phyloP scores from a whole-genome alignment of 2,888 invertebrate genomes.

The Crematogaster levior region DNA sequence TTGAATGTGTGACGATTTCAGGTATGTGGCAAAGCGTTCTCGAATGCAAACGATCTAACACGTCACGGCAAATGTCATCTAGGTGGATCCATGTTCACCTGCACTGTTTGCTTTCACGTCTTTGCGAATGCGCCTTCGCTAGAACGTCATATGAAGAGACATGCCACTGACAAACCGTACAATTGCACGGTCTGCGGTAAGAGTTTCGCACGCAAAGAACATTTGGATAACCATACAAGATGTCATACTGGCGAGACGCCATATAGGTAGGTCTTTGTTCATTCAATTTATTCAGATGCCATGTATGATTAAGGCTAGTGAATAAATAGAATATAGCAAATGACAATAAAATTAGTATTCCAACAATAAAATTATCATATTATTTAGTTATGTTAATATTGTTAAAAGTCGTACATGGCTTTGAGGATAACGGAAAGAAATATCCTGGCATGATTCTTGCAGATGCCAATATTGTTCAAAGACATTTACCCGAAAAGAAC shows the following conservation, averaged over 20 bases:
- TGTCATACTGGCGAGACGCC: conserved; percentile 95
- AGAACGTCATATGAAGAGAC: conserved; percentile 93
- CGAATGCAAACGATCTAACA: conserved; percentile 92
- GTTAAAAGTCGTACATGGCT: not conserved
- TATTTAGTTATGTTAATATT: conserved; percentile 14
- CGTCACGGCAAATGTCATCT: conserved; percentile 94
- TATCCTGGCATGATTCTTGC: conserved; percentile 53
- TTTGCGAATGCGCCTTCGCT: conserved; percentile 89
- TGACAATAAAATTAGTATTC: not conserved
- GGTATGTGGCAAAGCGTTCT: conserved; percentile 94
- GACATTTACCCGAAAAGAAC: conserved; percentile 92
- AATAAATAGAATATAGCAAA: not conserved
- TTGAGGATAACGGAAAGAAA: not conserved
- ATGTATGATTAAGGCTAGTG: not conserved
- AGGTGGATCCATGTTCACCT: conserved; percentile 92
- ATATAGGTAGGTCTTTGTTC: conserved; percentile 87
- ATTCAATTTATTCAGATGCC: not conserved
- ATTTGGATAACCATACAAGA: conserved; percentile 93
- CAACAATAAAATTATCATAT: not conserved
- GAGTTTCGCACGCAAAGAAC: conserved; percentile 94
- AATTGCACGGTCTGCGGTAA: conserved; percentile 95
- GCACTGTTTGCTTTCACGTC: conserved; percentile 91
- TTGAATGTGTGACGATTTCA: conserved; percentile 78
- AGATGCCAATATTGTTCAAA: conserved; percentile 92
- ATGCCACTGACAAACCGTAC: conserved; percentile 94